These are phyloP conservation scores for Aphodius granarius DNA, from an alignment of 2,888 invertebrate genomes.

Conservation along the genomic window DNA sequence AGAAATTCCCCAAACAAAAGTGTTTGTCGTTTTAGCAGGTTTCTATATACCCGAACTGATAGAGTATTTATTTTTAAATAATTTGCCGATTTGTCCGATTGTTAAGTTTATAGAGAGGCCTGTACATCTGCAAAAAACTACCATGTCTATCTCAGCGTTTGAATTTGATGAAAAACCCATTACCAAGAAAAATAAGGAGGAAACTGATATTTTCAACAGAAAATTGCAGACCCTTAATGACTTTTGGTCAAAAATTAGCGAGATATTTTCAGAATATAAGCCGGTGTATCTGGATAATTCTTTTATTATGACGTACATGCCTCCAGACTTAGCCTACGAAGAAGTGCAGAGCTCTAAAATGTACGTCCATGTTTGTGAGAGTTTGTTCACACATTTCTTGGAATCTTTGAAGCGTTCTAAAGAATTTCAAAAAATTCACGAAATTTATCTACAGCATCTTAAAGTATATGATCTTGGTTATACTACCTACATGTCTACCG, in stretches of 20 bases:
- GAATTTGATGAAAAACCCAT: background rate
- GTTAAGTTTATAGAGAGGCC: conserved; percentile 18
- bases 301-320: conserved; percentile 20
- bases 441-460: conserved; percentile 20
- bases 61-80: conserved; percentile 10
- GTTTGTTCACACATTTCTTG: conserved; percentile 19
- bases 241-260: background rate
- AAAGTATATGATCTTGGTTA: conserved; percentile 14
- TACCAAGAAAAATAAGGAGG: background rate
- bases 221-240: background rate
- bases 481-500: background rate
- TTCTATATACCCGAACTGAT: conserved; percentile 18
- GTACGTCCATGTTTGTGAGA: conserved; percentile 18
- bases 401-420: conserved; percentile 13
- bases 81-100: conserved; percentile 14
- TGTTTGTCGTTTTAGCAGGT: conserved; percentile 21
- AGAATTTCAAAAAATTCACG: conserved; percentile 14
- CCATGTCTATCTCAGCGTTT: background rate
- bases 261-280: background rate
- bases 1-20: conserved; percentile 13
- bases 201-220: background rate
- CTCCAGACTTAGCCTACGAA: conserved; percentile 8
- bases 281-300: conserved; percentile 6
- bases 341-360: conserved; percentile 12
- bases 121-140: background rate